phyloP scores from a whole-genome alignment of 2,113 vertebrate genomes.

The Cephalopterus ornatus region DNA sequence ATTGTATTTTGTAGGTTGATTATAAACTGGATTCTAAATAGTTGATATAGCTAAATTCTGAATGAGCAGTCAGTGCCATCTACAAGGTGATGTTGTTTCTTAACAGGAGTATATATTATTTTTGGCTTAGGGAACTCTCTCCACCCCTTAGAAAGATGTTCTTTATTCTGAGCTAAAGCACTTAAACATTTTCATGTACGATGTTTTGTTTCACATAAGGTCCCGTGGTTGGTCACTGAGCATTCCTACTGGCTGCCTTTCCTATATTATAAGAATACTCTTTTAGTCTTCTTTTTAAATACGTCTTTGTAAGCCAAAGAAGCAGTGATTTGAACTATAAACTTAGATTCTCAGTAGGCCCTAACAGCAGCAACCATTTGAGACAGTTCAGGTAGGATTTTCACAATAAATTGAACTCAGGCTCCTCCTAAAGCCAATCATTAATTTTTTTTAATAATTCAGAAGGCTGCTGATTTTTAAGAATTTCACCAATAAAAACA shows the following conservation, averaged over 20 bases:
- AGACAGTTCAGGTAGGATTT: not conserved
- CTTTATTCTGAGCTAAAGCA: slow-evolving; percentile 1
- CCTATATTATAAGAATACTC: not conserved
- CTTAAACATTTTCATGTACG: not conserved
- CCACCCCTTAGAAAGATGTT: not conserved
- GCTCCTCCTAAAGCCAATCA: not conserved
- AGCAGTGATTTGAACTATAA: not conserved
- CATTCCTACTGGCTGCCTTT: not conserved
- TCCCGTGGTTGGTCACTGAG: not conserved
- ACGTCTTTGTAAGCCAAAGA: not conserved
- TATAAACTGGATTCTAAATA: not conserved
- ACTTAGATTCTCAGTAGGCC: not conserved
- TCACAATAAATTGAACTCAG: not conserved
- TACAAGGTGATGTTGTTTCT: slow-evolving; percentile 22
- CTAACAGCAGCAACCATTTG: not conserved
- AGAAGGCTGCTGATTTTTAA: not conserved
- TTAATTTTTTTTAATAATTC: not conserved
- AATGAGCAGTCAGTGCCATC: not conserved
- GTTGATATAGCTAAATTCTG: not conserved
- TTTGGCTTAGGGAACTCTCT: not conserved
- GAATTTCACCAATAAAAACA: not conserved
- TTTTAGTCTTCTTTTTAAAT: not conserved
- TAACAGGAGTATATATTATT: not conserved
- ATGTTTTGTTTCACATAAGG: not conserved
- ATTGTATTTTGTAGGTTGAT: not conserved